Base-by-base conservation (phyloP, 1,140 invertebrate species). In the Drosophila sproati region DNA sequence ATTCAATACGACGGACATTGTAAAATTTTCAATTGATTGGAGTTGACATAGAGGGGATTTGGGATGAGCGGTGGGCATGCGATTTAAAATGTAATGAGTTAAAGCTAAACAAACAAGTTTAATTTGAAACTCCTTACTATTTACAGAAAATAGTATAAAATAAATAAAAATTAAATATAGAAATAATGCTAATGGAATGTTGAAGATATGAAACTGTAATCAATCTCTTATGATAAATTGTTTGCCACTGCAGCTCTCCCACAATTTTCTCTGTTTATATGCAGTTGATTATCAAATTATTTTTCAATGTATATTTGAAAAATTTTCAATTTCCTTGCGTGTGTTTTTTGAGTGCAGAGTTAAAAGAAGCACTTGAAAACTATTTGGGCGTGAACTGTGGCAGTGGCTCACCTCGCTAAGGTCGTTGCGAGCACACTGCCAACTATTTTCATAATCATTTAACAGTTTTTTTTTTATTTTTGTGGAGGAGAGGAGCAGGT, bases 381-480 rank as follows among this genome's bases (percentile, higher is more conserved):
- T 77, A 80, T 79, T 82, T 68, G 82, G 83, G 82, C 82, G 82
- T 88, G 77, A 87, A 73, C 83, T 82, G 83, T 54, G 75, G 82
- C 82, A 76, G 72, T 79, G 78, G 78, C 75, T n/a, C 39, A 29
- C 5, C 32, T 37, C 43, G 59, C 50, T 71, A 72, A 88, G 83
- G 82, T 87, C 82, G 82, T 50, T 78, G 75, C 74, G 48, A 73
- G 77, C 43, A 32, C 69, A 35, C 73, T 87, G 80, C 83, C 83
- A 88, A 88, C 83, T 73, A 88, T 87, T 87, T 87, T 87, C 83
- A 87, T 87, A 87, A 87, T 88, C 83, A 87, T 87, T 87, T 87
- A 87, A 83, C 83, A 67, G 57, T 74, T 78, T 74, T 55, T 52
- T 52, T 77, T 72, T 39, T 39, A 8, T 10, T 10, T 81, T 73